Conservation (phyloP, 2,888 invertebrate genomes). For the Neoascia interrupta region DNA sequence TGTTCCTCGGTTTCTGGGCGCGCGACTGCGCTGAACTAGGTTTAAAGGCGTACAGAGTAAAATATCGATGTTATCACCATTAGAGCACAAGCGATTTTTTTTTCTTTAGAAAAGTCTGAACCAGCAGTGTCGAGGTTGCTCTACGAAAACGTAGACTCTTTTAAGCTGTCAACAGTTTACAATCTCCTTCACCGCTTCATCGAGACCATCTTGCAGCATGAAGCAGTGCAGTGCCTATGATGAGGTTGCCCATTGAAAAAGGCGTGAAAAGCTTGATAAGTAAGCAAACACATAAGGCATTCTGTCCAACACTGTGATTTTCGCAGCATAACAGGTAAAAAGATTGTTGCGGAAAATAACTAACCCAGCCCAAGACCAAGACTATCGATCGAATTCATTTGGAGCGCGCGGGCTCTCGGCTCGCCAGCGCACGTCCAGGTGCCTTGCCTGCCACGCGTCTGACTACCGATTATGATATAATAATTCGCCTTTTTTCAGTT, state of each 20-base stretch:
- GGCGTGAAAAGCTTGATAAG: slow-evolving; percentile 63
- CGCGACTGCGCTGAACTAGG: no score
- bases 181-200: slow-evolving; percentile 44
- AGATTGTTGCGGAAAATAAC: slow-evolving; percentile 42
- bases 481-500: slow-evolving; percentile 22
- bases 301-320: slow-evolving; percentile 34
- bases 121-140: no score
- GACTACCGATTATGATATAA: slow-evolving; percentile 59
- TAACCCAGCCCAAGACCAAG: no score
- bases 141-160: no score
- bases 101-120: no score
- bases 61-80: slow-evolving; percentile 25
- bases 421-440: no score
- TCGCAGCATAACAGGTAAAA: slow-evolving; percentile 59
- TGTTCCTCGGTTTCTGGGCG: slow-evolving; percentile 17
- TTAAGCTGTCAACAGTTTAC: slow-evolving; percentile 60
- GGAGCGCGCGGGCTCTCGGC: no score
- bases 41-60: slow-evolving; percentile 2
- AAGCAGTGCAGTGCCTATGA: no score
- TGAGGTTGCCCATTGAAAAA: slow-evolving; percentile 35
- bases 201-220: no score
- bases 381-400: slow-evolving; percentile 56
- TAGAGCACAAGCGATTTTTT: slow-evolving; percentile 13
- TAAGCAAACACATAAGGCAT: slow-evolving; percentile 55
- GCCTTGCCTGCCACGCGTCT: slow-evolving; percentile 62